phyloP scores from a whole-genome alignment of 2,888 invertebrate genomes.

The Lymantria monacha region DNA sequence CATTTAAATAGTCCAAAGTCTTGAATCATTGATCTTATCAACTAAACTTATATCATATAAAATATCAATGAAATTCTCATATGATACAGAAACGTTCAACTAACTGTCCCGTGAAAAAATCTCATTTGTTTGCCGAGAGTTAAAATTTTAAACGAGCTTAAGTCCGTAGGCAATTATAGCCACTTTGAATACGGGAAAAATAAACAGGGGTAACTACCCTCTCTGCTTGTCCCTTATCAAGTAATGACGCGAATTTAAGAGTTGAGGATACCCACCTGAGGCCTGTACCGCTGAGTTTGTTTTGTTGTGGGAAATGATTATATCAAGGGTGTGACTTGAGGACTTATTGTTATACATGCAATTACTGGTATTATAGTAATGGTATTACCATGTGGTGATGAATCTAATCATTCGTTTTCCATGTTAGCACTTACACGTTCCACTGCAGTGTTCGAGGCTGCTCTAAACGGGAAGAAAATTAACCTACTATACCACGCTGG shows the following conservation, averaged over 20 bases:
- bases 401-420: too few relatives aligned
- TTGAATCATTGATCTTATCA: too few relatives aligned
- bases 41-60: too few relatives aligned
- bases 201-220: slow-evolving; percentile 51
- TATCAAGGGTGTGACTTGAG: neutral
- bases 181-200: slow-evolving; percentile 51
- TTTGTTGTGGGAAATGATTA: slow-evolving; percentile 5
- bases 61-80: slow-evolving; percentile 6
- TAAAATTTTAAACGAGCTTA: slow-evolving; percentile 57
- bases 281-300: slow-evolving; percentile 28
- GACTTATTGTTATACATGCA: too few relatives aligned
- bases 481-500: too few relatives aligned
- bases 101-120: slow-evolving; percentile 24
- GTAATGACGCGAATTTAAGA: slow-evolving; percentile 64
- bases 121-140: slow-evolving; percentile 32
- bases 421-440: too few relatives aligned
- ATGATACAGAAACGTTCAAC: slow-evolving; percentile 18
- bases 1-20: too few relatives aligned
- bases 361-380: too few relatives aligned
- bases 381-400: too few relatives aligned
- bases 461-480: too few relatives aligned
- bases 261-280: slow-evolving; percentile 63
- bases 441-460: too few relatives aligned
- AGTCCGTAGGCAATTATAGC: slow-evolving; percentile 57
- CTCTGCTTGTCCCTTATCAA: slow-evolving; percentile 55